These are phyloP conservation scores for Neocrepidodera transversa DNA, from an alignment of 2,888 invertebrate genomes.

Conservation along the genomic window DNA sequence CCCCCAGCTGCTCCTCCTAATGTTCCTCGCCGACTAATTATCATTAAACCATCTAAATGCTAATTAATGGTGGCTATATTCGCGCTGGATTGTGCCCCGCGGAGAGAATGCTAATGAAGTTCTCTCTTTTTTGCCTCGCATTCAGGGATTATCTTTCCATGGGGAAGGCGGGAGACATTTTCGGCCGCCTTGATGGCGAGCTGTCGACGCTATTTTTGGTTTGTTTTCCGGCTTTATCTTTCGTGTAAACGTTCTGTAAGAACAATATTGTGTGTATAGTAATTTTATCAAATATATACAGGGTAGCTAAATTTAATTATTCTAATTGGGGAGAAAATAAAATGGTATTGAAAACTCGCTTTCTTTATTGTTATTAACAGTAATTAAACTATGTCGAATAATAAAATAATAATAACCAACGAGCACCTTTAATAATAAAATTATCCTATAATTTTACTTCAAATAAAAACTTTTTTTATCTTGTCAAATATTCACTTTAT, in stretches of 20 bases:
- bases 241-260: background rate
- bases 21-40: constrained; percentile 61
- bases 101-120: constrained; percentile 62
- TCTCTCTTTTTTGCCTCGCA: constrained; percentile 43
- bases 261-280: background rate
- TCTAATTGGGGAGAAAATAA: too few species aligned
- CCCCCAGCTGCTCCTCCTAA: constrained; percentile 57
- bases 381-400: too few species aligned
- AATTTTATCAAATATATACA: too few species aligned
- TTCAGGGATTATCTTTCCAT: constrained; percentile 39
- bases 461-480: too few species aligned
- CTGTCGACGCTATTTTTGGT: constrained; percentile 26
- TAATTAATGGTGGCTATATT: constrained; percentile 64
- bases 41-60: constrained; percentile 65
- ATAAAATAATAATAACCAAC: too few species aligned
- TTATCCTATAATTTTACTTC: too few species aligned
- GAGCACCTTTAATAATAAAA: too few species aligned
- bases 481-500: too few species aligned
- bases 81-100: constrained; percentile 58
- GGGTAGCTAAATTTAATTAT: too few species aligned
- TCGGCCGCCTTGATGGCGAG: constrained; percentile 13
- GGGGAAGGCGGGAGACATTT: constrained; percentile 23
- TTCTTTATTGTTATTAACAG: too few species aligned
- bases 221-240: background rate
- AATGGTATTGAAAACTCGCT: too few species aligned